These are phyloP conservation scores for Tryphoninae sp. DNA, from an alignment of 2,888 invertebrate species.

Conservation along the genomic window DNA sequence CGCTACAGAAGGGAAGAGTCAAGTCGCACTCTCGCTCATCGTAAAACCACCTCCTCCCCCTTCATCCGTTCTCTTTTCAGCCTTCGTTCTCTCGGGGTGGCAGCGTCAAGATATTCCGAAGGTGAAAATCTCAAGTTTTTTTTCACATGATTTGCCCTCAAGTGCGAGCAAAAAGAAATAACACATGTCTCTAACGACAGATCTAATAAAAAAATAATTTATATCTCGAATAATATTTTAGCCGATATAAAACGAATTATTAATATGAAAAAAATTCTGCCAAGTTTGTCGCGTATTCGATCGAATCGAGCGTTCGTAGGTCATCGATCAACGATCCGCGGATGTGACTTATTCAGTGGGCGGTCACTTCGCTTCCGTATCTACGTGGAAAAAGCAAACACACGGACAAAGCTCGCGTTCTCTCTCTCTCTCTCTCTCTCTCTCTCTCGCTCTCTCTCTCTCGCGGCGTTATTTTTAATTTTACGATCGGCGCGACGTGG, in stretches of 20 bases:
- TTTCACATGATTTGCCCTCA: slow-evolving; percentile 6
- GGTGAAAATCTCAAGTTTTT: slow-evolving; percentile 20
- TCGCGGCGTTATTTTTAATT: slow-evolving; percentile 68
- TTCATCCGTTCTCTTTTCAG: slow-evolving; percentile 49
- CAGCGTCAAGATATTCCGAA: slow-evolving; percentile 41
- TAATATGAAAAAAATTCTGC: neutral
- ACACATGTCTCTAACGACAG: neutral
- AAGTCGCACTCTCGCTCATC: slow-evolving; percentile 75
- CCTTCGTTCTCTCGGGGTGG: slow-evolving; percentile 34
- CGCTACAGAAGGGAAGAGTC: slow-evolving; percentile 48
- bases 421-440: slow-evolving; percentile 61
- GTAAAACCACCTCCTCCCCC: slow-evolving; percentile 74
- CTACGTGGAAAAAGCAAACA: slow-evolving; percentile 8
- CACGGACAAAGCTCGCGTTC: slow-evolving; percentile 15
- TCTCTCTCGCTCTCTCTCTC: slow-evolving; percentile 44
- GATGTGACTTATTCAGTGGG: slow-evolving; percentile 16
- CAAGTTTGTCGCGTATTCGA: neutral
- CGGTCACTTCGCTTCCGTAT: slow-evolving; percentile 5
- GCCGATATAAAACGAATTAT: neutral
- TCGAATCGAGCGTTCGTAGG: slow-evolving; percentile 14
- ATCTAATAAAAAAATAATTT: too few relatives aligned
- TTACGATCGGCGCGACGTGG: slow-evolving; percentile 64
- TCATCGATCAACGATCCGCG: slow-evolving; percentile 56
- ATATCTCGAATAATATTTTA: too few relatives aligned
- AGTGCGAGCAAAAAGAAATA: neutral